Conservation (phyloP, 2,113 vertebrate genomes). For the Sylvicapra grimmia region DNA sequence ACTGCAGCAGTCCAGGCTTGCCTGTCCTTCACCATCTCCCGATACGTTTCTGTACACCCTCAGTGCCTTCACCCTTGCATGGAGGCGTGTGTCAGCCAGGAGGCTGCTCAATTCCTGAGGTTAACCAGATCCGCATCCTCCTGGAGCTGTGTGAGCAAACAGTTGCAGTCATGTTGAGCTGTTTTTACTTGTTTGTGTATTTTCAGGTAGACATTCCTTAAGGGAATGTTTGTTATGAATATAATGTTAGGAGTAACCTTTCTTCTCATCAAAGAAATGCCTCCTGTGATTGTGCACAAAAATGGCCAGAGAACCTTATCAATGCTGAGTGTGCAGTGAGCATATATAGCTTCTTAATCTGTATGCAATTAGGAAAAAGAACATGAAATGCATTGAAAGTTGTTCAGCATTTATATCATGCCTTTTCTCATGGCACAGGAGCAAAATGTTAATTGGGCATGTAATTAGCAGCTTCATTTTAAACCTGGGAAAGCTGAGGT, state of each 20-base stretch:
- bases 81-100: not conserved
- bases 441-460: not conserved
- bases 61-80: fast-evolving
- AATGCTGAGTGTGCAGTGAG: not conserved
- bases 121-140: not conserved
- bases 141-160: not conserved
- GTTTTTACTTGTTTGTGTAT: not conserved
- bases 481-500: not conserved
- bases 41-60: not conserved
- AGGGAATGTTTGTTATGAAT: not conserved
- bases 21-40: not conserved
- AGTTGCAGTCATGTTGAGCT: not conserved
- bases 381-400: not conserved
- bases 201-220: not conserved
- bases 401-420: not conserved
- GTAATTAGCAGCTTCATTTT: not conserved
- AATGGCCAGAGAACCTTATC: not conserved
- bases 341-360: not conserved
- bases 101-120: not conserved
- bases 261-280: not conserved
- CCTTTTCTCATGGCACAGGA: not conserved
- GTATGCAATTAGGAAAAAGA: not conserved
- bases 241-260: not conserved
- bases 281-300: not conserved
- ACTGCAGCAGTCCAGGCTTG: not conserved